Conservation (phyloP, 2,797 vertebrate species). For the Peromyscus aztecus region DNA sequence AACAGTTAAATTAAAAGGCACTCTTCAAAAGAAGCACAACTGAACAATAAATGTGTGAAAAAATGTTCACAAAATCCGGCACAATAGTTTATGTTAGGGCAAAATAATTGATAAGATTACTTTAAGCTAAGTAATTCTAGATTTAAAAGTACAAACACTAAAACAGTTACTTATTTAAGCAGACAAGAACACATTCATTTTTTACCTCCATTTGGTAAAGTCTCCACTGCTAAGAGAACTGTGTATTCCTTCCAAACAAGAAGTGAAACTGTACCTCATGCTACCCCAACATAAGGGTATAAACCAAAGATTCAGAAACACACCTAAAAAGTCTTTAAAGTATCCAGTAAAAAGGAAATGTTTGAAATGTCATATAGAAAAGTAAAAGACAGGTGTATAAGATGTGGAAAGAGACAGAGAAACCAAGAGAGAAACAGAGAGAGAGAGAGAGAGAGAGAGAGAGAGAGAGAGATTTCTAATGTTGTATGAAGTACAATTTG, state of each 20-base stretch:
- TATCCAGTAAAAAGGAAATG: neutral
- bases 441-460: neutral
- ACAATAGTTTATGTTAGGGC: neutral
- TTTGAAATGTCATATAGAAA: neutral
- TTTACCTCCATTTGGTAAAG: neutral
- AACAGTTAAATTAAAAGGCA: too few species aligned
- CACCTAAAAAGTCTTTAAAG: too few species aligned
- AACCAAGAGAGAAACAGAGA: too few species aligned
- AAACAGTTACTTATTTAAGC: neutral
- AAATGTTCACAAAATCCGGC: too few species aligned
- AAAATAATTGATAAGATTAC: neutral
- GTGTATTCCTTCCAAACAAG: neutral
- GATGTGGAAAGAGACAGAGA: too few species aligned
- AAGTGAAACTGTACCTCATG: neutral
- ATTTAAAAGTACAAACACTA: neutral
- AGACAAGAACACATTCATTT: neutral
- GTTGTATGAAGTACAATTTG: neutral
- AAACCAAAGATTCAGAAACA: too few species aligned
- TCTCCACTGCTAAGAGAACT: neutral
- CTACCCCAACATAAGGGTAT: too few species aligned
- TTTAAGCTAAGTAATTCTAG: neutral
- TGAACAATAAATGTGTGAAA: too few species aligned
- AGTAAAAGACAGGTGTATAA: too few species aligned
- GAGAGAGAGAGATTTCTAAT: neutral
- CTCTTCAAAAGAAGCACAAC: too few species aligned